Conservation (phyloP, 2,797 vertebrate genomes). For the Morus bassanus region DNA sequence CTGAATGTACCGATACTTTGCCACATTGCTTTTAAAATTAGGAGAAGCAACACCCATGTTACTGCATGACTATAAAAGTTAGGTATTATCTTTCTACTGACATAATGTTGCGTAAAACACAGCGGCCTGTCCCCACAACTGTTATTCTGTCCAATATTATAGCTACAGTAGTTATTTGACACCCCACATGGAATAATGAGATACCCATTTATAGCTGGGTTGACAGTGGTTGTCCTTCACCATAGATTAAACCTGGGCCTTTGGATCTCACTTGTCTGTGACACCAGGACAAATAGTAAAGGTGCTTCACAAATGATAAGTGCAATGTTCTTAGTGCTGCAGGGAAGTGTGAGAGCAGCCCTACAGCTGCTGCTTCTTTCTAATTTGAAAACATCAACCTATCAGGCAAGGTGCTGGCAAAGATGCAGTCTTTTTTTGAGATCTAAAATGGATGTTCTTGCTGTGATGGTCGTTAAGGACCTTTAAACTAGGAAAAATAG, state of each 20-base stretch:
- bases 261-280: background rate
- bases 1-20: background rate
- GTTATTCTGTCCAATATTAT: background rate
- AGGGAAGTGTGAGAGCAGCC: background rate
- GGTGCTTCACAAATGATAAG: background rate
- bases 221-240: slow-evolving; percentile 3
- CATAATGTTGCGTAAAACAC: background rate
- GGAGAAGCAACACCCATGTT: background rate
- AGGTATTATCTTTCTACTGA: background rate
- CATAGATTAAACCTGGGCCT: background rate
- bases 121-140: background rate
- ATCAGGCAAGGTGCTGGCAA: background rate
- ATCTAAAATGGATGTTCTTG: slow-evolving; percentile 33
- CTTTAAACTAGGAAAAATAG: slow-evolving; percentile 6
- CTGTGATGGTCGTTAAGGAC: slow-evolving; percentile 14
- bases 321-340: background rate
- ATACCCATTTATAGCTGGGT: background rate
- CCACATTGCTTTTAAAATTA: background rate
- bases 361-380: background rate
- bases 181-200: background rate
- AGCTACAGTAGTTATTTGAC: background rate
- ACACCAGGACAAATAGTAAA: background rate
- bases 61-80: background rate
- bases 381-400: slow-evolving; percentile 11
- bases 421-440: background rate